phyloP scores from a whole-genome alignment of 2,797 vertebrate genomes.

The Mallotus villosus region DNA sequence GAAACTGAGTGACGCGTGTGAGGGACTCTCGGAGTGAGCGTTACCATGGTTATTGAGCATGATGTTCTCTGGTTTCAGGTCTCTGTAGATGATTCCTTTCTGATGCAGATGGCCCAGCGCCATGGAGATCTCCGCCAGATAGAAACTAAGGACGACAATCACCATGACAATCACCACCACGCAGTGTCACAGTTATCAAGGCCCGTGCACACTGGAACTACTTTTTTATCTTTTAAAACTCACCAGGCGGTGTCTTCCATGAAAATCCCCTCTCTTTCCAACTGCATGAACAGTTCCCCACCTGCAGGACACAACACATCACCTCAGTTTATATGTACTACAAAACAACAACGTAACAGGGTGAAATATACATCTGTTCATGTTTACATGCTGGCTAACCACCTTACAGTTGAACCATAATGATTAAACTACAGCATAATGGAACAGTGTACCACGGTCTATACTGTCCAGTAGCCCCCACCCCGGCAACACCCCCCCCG shows the following conservation, averaged over 20 bases:
- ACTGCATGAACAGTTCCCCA: constrained; percentile 99
- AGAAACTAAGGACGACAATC: constrained; percentile 80
- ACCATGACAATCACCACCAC: not conserved
- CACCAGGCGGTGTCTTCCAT: constrained; percentile 99
- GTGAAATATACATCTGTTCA: not conserved
- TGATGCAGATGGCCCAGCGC: constrained; percentile 98
- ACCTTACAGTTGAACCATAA: not conserved
- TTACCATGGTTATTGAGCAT: constrained; percentile 99
- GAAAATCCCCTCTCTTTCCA: constrained; percentile 99
- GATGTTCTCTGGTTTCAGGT: constrained; percentile 99
- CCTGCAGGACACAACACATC: constrained; percentile 70
- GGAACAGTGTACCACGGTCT: not conserved
- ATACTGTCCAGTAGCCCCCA: not conserved
- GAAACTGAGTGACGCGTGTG: no score
- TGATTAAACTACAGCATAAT: not conserved
- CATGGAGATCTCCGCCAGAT: constrained; percentile 99
- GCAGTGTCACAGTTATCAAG: no score
- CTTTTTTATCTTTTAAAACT: constrained; percentile 32
- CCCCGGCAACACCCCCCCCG: not conserved
- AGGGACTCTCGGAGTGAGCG: constrained; percentile 20
- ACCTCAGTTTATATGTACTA: not conserved
- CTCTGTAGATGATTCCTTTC: constrained; percentile 99
- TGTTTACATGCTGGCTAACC: not conserved
- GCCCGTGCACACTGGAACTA: no score
- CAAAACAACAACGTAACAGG: not conserved